Percentiles rank a stretch among this genome's conserved stretches.
Evolutionary conservation across 2,888 invertebrate species (phyloP).

Genomic region (Epinotia bilunana): DNA sequence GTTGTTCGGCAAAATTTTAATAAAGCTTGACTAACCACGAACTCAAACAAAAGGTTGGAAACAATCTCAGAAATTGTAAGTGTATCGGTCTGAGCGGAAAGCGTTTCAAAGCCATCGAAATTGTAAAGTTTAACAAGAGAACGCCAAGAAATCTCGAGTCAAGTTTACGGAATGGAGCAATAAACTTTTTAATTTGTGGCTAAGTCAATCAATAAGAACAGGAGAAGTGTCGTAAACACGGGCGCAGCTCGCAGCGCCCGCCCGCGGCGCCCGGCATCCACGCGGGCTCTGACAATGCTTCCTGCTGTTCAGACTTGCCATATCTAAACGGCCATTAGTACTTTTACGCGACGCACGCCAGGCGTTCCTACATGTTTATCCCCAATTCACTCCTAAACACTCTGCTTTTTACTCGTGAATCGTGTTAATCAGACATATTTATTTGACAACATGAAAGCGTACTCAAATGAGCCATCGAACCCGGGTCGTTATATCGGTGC

Average conservation of each 20-base stretch:
- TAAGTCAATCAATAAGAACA: slow-evolving; percentile 71
- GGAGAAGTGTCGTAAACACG: slow-evolving; percentile 70
- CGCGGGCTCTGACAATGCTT: slow-evolving; percentile 64
- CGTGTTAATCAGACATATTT: slow-evolving; percentile 76
- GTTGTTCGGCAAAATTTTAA: slow-evolving; percentile 20
- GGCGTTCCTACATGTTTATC: slow-evolving; percentile 73
- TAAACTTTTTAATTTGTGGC: slow-evolving; percentile 70
- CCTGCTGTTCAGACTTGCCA: slow-evolving; percentile 76
- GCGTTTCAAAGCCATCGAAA: slow-evolving; percentile 36
- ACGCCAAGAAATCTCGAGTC: slow-evolving; percentile 44
- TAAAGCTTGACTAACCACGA: slow-evolving; percentile 32
- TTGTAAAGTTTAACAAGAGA: slow-evolving; percentile 46
- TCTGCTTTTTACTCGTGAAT: slow-evolving; percentile 75
- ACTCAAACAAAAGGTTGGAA: slow-evolving; percentile 32
- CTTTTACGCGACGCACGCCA: slow-evolving; percentile 73
- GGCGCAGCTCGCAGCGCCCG: slow-evolving; percentile 60
- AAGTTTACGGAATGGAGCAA: slow-evolving; percentile 55
- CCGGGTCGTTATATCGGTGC: slow-evolving; percentile 51
- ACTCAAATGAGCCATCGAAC: slow-evolving; percentile 63
- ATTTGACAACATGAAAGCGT: slow-evolving; percentile 65
- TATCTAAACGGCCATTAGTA: slow-evolving; percentile 74
- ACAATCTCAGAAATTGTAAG: slow-evolving; percentile 39
- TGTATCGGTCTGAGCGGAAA: slow-evolving; percentile 34
- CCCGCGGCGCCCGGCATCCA: slow-evolving; percentile 56
- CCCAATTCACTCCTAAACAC: slow-evolving; percentile 80